Evolutionary conservation across 2,888 invertebrate species (phyloP).

Genomic region (Epinotia nisella): DNA sequence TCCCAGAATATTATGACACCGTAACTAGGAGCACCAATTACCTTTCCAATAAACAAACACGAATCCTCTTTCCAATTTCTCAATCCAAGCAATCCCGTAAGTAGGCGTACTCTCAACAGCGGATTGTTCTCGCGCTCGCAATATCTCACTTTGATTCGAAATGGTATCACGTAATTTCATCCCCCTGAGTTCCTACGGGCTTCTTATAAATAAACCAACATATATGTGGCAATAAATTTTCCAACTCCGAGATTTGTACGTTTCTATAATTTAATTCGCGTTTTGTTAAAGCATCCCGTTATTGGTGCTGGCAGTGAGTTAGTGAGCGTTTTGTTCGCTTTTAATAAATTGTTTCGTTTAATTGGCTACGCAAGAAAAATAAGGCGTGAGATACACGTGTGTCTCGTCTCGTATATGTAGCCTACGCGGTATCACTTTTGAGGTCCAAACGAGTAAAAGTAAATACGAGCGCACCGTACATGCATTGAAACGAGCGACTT

Average conservation of each 20-base stretch:
- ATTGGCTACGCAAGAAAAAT: slow-evolving; percentile 7
- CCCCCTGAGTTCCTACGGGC: slow-evolving; percentile 72
- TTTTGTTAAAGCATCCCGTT: slow-evolving; percentile 68
- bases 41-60: slow-evolving; percentile 21
- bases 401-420: neutral
- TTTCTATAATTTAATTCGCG: slow-evolving; percentile 79
- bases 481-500: too few species aligned
- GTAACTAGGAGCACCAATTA: slow-evolving; percentile 6
- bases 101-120: slow-evolving; percentile 26
- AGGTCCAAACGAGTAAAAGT: neutral
- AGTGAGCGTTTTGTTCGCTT: slow-evolving; percentile 51
- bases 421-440: neutral
- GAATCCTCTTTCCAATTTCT: slow-evolving; percentile 40
- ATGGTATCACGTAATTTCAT: slow-evolving; percentile 85
- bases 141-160: slow-evolving; percentile 82
- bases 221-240: slow-evolving; percentile 82
- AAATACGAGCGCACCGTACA: too few species aligned
- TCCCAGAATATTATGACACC: too few species aligned
- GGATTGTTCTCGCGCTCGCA: slow-evolving; percentile 54
- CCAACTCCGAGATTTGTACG: slow-evolving; percentile 75
- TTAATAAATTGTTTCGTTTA: slow-evolving; percentile 29
- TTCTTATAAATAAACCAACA: slow-evolving; percentile 84
- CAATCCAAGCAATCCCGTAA: slow-evolving; percentile 34
- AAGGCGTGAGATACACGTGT: neutral
- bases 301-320: slow-evolving; percentile 68